These are phyloP conservation scores for Anastatus disparis DNA, from an alignment of 1,140 invertebrate species.

Conservation along the genomic window DNA sequence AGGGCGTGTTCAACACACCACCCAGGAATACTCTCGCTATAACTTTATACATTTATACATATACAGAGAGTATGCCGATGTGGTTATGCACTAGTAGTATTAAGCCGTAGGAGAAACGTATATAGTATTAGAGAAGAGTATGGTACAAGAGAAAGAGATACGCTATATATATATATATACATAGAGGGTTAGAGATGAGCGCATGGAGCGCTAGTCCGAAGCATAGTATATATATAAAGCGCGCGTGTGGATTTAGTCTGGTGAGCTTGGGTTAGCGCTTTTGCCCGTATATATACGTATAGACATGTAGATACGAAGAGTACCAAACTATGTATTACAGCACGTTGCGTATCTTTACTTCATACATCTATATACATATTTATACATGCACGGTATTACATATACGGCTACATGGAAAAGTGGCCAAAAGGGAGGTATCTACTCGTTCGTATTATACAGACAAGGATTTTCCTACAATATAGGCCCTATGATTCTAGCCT, in stretches of 20 bases:
- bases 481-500: too few species aligned
- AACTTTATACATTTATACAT: too few species aligned
- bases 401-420: too few species aligned
- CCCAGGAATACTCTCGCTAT: too few species aligned
- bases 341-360: constrained; percentile 55
- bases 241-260: constrained; percentile 53
- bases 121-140: too few species aligned
- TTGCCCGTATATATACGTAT: too few species aligned
- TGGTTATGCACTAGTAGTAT: too few species aligned
- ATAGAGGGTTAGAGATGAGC: constrained; percentile 27
- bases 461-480: constrained; percentile 58
- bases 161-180: neutral
- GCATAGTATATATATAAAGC: constrained; percentile 10
- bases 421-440: constrained; percentile 2
- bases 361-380: constrained; percentile 47
- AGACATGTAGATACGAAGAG: constrained; percentile 61
- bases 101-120: too few species aligned
- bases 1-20: too few species aligned
- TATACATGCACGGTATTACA: too few species aligned
- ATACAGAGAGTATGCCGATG: too few species aligned
- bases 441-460: constrained; percentile 57
- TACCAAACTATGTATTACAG: constrained; percentile 63
- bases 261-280: constrained; percentile 56
- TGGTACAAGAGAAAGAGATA: too few species aligned
- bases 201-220: constrained; percentile 19